Base-by-base conservation (phyloP, 2,888 invertebrate species). In the Thalpophila matura region DNA sequence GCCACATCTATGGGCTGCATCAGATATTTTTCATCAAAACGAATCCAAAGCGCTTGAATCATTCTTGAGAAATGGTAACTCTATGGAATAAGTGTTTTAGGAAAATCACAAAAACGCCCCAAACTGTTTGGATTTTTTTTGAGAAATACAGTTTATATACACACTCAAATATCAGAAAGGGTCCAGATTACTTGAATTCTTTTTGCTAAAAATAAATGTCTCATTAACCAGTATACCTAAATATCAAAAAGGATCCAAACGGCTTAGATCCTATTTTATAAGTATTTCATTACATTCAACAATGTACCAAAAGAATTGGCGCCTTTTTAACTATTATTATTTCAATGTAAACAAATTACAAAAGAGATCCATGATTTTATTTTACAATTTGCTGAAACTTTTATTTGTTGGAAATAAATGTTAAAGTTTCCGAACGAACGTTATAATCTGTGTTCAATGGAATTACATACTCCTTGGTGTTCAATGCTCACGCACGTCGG, bases 231-330 rank as follows among this genome's bases (percentile, higher is more conserved):
- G n/a, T n/a, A n/a, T n/a, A n/a, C n/a, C n/a, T n/a, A n/a, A n/a
- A n/a, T n/a, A 69, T 76, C 24, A 24, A 40, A 40, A 40, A 40
- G 22, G 22, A 40, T 22, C 20, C 40, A 40, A 40, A 40, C 20
- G 20, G 22, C 6, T 22, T 40, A n/a, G 20, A 22, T 40, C 40
- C n/a, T 40, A 7, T 7, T 22, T 22, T 22, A 40, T 40, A 40
- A 40, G 38, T 40, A 40, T 40, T 40, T 40, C 5, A 2, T 22
- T 40, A 22, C n/a, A 22, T 40, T 20, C 51, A 51, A 38, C 14
- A 35, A 6, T 35, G 14, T 35, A 35, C 33, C 33, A 35, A 35
- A 35, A 35, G 33, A 35, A 35, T 35, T 35, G 33, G 33, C 33
- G 14, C 33, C 33, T n/a, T n/a, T n/a, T n/a, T n/a, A n/a, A n/a